Percentiles rank a stretch among this genome's conserved stretches.
phyloP scores from a whole-genome alignment of 2,888 invertebrate species.

The Diarsia mendica region DNA sequence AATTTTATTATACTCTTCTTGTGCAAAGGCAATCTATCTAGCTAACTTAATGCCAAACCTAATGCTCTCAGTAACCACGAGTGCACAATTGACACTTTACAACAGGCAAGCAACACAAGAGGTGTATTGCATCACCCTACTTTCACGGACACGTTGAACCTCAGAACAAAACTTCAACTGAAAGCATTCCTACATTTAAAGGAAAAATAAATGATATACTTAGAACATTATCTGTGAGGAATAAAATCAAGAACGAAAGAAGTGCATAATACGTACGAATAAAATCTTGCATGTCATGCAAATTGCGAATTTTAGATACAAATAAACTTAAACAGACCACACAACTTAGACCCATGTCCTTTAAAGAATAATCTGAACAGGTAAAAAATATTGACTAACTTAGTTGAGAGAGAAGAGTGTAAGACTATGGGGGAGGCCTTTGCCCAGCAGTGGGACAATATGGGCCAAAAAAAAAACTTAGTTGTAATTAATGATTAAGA shows the following conservation, averaged over 20 bases:
- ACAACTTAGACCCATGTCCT: background rate
- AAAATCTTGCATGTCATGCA: slow-evolving; percentile 5
- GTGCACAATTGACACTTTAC: background rate
- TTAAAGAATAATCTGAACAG: background rate
- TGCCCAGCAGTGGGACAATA: too few relatives aligned
- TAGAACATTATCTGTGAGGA: too few relatives aligned
- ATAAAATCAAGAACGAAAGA: background rate
- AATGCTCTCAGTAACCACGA: background rate
- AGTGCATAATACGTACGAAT: background rate
- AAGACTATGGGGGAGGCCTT: too few relatives aligned
- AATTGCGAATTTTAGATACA: background rate
- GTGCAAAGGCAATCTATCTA: background rate
- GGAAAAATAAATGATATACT: too few relatives aligned
- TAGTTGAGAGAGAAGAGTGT: too few relatives aligned
- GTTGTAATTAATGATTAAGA: slow-evolving; percentile 13
- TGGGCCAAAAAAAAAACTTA: too few relatives aligned
- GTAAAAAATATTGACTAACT: background rate
- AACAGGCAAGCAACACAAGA: background rate
- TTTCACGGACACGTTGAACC: background rate
- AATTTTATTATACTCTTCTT: background rate
- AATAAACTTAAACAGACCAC: background rate
- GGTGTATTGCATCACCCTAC: slow-evolving; percentile 6
- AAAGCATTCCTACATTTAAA: background rate
- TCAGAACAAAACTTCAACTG: background rate
- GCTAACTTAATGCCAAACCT: background rate